Evolutionary conservation across 2,113 vertebrate species (phyloP).

Genomic region (Toxotes jaculatrix): DNA sequence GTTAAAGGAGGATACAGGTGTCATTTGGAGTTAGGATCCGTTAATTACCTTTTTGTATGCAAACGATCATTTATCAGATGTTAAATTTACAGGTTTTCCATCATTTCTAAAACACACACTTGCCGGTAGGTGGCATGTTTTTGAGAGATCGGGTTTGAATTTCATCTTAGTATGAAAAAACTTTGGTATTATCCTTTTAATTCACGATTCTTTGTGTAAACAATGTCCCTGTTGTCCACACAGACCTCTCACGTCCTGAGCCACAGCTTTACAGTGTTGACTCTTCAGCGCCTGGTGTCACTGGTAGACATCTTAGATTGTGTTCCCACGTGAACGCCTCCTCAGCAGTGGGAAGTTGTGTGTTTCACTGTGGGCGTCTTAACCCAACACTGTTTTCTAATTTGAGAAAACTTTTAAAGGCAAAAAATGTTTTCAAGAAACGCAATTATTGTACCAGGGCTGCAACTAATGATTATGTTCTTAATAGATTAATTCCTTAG

Average conservation of each 20-base stretch:
- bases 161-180: not conserved
- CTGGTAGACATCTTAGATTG: not conserved
- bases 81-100: not conserved
- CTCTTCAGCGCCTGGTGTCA: too few species aligned
- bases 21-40: too few species aligned
- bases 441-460: not conserved
- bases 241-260: not conserved
- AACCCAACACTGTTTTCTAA: not conserved
- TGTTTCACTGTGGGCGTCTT: conserved; percentile 5
- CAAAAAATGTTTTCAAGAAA: not conserved
- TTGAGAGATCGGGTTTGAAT: not conserved
- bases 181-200: conserved; percentile 6
- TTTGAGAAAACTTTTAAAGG: not conserved
- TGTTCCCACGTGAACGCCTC: not conserved
- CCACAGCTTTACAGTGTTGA: conserved; percentile 4
- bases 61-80: not conserved
- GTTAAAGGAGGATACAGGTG: not conserved
- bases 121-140: not conserved
- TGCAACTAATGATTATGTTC: not conserved
- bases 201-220: not conserved
- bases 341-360: not conserved
- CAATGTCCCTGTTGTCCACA: not conserved
- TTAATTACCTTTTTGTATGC: conserved; percentile 3
- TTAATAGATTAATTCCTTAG: too few species aligned
- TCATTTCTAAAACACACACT: not conserved